phyloP scores from a whole-genome alignment of 2,888 invertebrate species.

The Pyrrhia umbra region DNA sequence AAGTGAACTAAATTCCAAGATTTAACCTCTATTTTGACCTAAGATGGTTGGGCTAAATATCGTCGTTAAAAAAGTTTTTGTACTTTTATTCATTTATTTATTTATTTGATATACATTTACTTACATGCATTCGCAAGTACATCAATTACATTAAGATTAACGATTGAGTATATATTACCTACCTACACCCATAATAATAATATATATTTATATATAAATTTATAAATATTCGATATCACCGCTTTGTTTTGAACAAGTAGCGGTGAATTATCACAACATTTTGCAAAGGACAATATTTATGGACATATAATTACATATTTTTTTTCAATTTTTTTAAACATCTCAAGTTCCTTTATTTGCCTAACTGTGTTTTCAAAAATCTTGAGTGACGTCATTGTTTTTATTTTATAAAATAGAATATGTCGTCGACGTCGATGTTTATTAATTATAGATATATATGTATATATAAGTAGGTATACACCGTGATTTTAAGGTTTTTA shows the following conservation, averaged over 20 bases:
- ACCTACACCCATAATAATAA: too few species aligned
- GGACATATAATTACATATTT: neutral
- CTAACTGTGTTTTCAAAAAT: too few species aligned
- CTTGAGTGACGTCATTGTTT: too few species aligned
- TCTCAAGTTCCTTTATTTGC: neutral
- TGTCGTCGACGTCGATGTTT: too few species aligned
- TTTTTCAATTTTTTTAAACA: conserved; percentile 4
- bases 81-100: neutral
- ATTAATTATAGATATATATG: too few species aligned
- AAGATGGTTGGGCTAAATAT: too few species aligned
- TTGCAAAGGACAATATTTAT: neutral
- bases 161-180: neutral
- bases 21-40: too few species aligned
- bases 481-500: neutral
- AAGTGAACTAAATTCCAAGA: too few species aligned
- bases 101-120: neutral
- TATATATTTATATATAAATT: too few species aligned
- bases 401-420: too few species aligned
- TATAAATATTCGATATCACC: neutral
- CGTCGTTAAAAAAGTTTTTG: conserved; percentile 1
- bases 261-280: neutral
- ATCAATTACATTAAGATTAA: too few species aligned
- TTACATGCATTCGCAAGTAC: neutral
- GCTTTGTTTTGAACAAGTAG: neutral
- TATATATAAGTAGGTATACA: neutral